A percentile compares a stretch with the other conserved stretches of the same genome.
Evolutionary conservation across 1,140 invertebrate genomes (phyloP).

Genomic region (Papilio polytes): DNA sequence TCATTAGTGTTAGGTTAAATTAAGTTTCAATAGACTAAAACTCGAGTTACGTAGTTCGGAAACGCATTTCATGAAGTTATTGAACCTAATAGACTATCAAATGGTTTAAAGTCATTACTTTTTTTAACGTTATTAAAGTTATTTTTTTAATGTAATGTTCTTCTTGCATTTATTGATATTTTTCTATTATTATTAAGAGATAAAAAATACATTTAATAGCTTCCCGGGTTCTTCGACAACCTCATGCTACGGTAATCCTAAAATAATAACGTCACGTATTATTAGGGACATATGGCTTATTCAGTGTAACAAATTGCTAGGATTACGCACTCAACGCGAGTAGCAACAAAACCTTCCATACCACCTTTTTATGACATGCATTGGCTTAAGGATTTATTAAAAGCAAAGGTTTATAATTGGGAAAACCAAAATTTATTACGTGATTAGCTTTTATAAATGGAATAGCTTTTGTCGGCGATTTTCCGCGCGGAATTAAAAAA

Average conservation of each 20-base stretch:
- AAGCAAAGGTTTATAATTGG: neutral
- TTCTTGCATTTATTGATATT: neutral
- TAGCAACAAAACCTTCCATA: conserved; percentile 59
- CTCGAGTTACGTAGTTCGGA: too few relatives aligned
- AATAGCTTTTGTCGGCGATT: too few relatives aligned
- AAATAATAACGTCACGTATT: conserved; percentile 68
- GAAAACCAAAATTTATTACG: neutral
- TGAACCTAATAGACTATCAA: too few relatives aligned
- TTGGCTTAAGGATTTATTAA: conserved; percentile 4
- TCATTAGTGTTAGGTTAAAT: too few relatives aligned
- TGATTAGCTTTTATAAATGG: neutral
- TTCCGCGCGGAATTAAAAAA: too few relatives aligned
- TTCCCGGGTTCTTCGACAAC: conserved; percentile 4
- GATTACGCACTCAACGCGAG: conserved; percentile 55
- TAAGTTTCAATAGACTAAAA: too few relatives aligned
- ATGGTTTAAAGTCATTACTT: too few relatives aligned
- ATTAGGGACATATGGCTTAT: conserved; percentile 59
- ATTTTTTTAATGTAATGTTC: too few relatives aligned
- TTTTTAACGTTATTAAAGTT: too few relatives aligned
- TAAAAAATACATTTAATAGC: conserved; percentile 5
- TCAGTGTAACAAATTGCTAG: conserved; percentile 65
- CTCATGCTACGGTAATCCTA: conserved; percentile 51
- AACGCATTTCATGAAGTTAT: too few relatives aligned
- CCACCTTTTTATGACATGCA: conserved; percentile 30
- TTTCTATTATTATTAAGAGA: neutral